Conservation (phyloP, 2,888 invertebrate species). For the Tetragonula carbonaria region DNA sequence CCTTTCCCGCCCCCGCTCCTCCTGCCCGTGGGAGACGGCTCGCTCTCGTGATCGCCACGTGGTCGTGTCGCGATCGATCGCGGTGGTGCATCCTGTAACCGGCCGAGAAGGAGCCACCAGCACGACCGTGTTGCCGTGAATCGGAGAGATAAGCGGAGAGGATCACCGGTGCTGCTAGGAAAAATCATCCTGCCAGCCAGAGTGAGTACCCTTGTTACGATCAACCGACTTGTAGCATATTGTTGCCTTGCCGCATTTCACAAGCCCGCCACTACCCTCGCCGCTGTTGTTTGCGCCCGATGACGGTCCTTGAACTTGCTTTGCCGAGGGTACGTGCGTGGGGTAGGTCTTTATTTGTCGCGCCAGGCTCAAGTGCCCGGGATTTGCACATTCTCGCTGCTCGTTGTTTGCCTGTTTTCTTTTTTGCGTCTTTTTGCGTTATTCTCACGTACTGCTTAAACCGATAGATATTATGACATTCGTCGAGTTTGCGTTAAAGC, state of each 20-base stretch:
- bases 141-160: conserved; percentile 47
- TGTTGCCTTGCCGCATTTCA: conserved; percentile 29
- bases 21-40: conserved; percentile 22
- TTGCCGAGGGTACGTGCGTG: conserved; percentile 14
- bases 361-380: not conserved
- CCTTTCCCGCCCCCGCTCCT: not conserved
- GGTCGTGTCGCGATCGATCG: conserved; percentile 61
- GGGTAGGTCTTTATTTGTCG: conserved; percentile 34
- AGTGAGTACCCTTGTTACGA: conserved; percentile 63
- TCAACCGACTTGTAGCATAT: conserved; percentile 47
- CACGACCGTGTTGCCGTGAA: conserved; percentile 31
- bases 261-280: not conserved
- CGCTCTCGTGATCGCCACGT: conserved; percentile 63
- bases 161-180: conserved; percentile 48
- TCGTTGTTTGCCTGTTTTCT: not conserved
- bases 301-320: conserved; percentile 54
- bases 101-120: conserved; percentile 45
- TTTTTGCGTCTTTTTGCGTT: not conserved
- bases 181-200: conserved; percentile 52
- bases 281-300: conserved; percentile 7
- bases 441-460: not conserved
- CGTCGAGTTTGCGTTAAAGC: not conserved
- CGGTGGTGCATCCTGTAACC: conserved; percentile 49
- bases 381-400: not conserved
- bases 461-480: not conserved